Evolutionary conservation across 2,113 vertebrate species (phyloP).

Genomic region (Melanostigma gelatinosum): DNA sequence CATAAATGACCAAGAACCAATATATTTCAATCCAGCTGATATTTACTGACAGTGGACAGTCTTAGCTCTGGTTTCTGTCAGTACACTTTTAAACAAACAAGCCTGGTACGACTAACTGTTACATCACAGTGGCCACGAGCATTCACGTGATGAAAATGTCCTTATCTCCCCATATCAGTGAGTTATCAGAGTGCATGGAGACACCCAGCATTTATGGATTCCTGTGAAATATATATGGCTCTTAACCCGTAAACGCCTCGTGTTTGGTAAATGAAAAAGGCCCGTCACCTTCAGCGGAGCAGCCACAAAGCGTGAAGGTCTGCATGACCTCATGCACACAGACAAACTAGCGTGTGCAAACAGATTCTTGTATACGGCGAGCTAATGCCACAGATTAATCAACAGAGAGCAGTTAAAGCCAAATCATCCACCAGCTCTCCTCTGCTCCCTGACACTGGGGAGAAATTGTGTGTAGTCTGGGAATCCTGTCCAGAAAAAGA

Average conservation of each 20-base stretch:
- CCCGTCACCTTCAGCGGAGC: not conserved
- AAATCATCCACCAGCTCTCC: slow-evolving; percentile 9
- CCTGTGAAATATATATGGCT: not conserved
- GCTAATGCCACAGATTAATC: not conserved
- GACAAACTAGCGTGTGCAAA: not conserved
- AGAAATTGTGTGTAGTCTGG: not conserved
- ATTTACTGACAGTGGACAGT: not conserved
- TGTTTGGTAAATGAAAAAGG: not conserved
- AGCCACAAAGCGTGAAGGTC: no score
- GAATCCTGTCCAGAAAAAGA: slow-evolving; percentile 16
- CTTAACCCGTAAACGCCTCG: not conserved
- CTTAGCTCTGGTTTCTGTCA: not conserved
- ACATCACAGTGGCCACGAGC: not conserved
- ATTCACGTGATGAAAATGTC: not conserved
- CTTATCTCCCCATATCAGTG: not conserved
- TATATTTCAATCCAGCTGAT: not conserved
- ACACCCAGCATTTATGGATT: not conserved
- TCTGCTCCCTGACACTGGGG: slow-evolving; percentile 10
- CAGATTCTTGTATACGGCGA: not conserved
- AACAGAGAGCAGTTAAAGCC: not conserved
- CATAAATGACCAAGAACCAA: not conserved
- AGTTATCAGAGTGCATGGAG: not conserved
- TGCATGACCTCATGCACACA: not conserved
- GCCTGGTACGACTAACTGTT: not conserved
- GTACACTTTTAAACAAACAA: not conserved